These are phyloP conservation scores for Halcyon leucocephala DNA, from an alignment of 2,797 vertebrate species.

Conservation along the genomic window DNA sequence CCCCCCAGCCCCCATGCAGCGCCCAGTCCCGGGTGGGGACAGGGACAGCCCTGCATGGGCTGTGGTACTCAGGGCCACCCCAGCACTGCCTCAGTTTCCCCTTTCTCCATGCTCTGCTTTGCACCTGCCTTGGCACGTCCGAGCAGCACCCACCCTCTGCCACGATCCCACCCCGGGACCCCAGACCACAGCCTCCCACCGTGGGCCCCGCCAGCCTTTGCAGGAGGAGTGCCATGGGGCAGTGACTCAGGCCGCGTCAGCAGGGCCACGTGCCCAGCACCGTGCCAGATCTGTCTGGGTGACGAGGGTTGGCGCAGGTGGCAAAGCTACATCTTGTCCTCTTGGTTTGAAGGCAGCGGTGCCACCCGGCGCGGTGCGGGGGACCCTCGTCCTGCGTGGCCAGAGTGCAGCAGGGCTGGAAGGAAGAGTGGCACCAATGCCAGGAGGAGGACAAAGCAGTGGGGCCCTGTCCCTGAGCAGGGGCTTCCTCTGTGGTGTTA, in stretches of 20 bases:
- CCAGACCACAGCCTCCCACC: background rate
- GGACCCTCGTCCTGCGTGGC: fast-evolving
- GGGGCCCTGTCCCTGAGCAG: background rate
- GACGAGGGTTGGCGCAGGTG: background rate
- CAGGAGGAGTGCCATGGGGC: background rate
- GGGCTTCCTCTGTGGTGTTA: fast-evolving
- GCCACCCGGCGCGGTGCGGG: fast-evolving
- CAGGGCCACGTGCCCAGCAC: background rate
- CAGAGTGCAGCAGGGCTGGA: fast-evolving
- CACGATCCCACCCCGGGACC: fast-evolving
- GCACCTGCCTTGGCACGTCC: fast-evolving
- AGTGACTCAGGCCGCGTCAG: background rate
- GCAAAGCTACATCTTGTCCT: background rate
- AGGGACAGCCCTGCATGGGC: fast-evolving
- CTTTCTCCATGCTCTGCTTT: background rate
- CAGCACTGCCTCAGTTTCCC: background rate
- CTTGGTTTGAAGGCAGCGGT: fast-evolving
- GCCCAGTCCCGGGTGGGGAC: fast-evolving
- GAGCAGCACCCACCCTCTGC: background rate
- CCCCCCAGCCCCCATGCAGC: background rate
- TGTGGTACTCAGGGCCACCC: fast-evolving
- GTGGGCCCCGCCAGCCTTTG: background rate
- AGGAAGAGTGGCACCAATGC: background rate
- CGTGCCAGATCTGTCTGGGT: background rate
- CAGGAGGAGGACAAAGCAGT: background rate